Evolutionary conservation across 2,797 vertebrate genomes (phyloP).

Genomic region (Echiichthys vipera): DNA sequence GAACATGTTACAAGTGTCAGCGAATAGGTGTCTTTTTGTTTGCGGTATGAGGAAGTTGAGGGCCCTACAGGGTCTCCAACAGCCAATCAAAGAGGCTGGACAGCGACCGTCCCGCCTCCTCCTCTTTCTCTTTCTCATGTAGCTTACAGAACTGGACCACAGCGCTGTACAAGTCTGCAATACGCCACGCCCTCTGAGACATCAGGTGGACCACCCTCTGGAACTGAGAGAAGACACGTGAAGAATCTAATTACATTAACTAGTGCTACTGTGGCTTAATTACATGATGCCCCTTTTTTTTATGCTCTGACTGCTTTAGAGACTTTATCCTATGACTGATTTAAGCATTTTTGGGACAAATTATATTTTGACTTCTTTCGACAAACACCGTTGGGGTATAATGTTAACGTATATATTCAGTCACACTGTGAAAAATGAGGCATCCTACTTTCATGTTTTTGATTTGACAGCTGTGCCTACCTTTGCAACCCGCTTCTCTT

Average conservation of each 20-base stretch:
- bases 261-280: too few relatives aligned
- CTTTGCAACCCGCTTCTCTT: constrained; percentile 90
- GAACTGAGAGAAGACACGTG: constrained; percentile 83
- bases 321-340: too few relatives aligned
- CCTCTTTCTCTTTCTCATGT: constrained; percentile 79
- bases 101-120: constrained; percentile 65
- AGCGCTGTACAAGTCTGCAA: constrained; percentile 92
- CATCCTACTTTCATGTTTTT: background rate
- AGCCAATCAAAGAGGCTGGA: constrained; percentile 97
- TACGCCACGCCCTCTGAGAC: constrained; percentile 91
- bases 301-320: too few relatives aligned
- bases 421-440: too few relatives aligned
- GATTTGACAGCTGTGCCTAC: constrained; percentile 68
- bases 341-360: too few relatives aligned
- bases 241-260: background rate
- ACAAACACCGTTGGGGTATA: too few relatives aligned
- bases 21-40: constrained; percentile 34
- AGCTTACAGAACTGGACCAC: constrained; percentile 93
- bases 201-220: constrained; percentile 92
- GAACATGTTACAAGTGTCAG: constrained; percentile 29
- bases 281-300: too few relatives aligned
- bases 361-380: too few relatives aligned
- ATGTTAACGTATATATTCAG: too few relatives aligned
- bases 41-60: constrained; percentile 3
- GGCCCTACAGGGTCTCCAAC: constrained; percentile 87